phyloP scores from a whole-genome alignment of 1,140 invertebrate genomes.

The Trichonephila clavipes region DNA sequence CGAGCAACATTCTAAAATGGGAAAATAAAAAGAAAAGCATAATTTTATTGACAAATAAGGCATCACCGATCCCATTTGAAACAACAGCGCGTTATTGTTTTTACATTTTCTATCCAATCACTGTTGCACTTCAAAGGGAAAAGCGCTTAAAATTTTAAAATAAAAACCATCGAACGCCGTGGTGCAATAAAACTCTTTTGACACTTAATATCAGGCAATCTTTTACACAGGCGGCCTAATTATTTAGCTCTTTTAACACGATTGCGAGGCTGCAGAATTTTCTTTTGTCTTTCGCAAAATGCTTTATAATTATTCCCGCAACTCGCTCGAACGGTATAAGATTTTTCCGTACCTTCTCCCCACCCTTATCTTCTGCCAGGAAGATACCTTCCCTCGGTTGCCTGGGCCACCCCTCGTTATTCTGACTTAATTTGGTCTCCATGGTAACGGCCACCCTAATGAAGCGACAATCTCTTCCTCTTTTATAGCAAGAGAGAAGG shows the following conservation, averaged over 20 bases:
- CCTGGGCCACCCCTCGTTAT: constrained; percentile 50
- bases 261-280: background rate
- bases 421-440: constrained; percentile 48
- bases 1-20: no score
- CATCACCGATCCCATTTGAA: no score
- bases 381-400: constrained; percentile 53
- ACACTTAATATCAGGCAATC: no score
- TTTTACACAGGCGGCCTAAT: background rate
- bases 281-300: background rate
- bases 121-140: no score
- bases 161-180: no score
- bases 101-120: no score
- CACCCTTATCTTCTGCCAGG: background rate
- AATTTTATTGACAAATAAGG: no score
- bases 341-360: constrained; percentile 30
- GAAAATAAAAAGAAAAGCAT: no score
- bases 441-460: constrained; percentile 43
- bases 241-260: background rate
- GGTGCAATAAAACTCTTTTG: no score
- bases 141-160: no score
- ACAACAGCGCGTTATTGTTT: no score
- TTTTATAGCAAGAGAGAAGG: background rate
- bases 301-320: background rate
- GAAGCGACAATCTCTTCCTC: background rate
- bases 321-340: constrained; percentile 3